Evolutionary conservation across 2,113 vertebrate genomes (phyloP), one percentile per base, ranked within the genome.

Genomic region (Balaeniceps rex): DNA sequence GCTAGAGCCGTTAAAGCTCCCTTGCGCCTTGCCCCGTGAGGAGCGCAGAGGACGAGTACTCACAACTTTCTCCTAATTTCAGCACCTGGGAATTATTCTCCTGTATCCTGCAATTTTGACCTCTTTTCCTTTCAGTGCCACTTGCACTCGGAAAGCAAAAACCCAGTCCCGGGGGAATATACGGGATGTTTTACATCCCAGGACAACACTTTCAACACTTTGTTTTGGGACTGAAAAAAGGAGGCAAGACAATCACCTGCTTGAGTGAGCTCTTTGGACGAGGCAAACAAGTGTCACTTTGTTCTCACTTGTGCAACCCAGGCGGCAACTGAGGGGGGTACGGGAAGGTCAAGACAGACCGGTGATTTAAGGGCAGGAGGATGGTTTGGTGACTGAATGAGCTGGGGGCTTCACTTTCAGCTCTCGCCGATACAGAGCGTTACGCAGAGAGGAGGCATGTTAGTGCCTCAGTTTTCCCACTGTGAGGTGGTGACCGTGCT

Each of bases 281-380:
- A 89, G 69, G 86, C 88, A 97, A 91, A 97, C 89, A 96, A 97
- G 90, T 79, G 47, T 92, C 94, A 97, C 95, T 97, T 97, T 96
- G 92, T 95, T 96, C 96, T 95, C 88, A 42, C 80, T 94, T 87
- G 77, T 78, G 95, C 94, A 96, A 49, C 6, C 40, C 74, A 12
- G 61, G 86, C 94, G 72, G 65, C 28, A 38, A 52, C 42, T 19
- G 86, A 94, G 81, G 28, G 12, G 94, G 88, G 94, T 93, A 93
- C 1, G 6, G 74, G 65, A 87, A 94, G 93, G 96, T 97, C 94
- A 93, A 83, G 92, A 93, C 84, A 93, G 58, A 79, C n/a, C 46
- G 8, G 0, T 91, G 78, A 96, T 96, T 96, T 95, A 94, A 91
- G 85, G 58, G 78, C 93, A 65, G 36, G 24, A 87, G 81, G 63